phyloP scores from a whole-genome alignment of 2,888 invertebrate genomes.

The Plagodis dolabraria region DNA sequence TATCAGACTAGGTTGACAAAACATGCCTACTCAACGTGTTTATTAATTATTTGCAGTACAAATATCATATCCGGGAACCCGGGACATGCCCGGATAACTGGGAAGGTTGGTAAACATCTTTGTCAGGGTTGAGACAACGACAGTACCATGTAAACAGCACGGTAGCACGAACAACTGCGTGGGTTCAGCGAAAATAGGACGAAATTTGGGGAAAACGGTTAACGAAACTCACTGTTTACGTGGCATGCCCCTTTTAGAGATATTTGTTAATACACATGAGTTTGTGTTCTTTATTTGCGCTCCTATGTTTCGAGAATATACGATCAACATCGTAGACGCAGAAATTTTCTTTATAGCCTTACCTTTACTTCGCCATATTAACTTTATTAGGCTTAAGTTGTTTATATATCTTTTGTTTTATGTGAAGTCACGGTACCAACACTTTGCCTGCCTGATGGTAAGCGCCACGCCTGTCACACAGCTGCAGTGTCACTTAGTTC shows the following conservation, averaged over 20 bases:
- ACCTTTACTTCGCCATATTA: too few relatives aligned
- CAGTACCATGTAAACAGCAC: neutral
- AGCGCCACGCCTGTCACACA: too few relatives aligned
- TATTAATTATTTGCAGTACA: constrained; percentile 31
- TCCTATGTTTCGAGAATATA: neutral
- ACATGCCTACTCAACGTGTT: neutral
- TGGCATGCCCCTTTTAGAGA: constrained; percentile 9
- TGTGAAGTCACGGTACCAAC: too few relatives aligned
- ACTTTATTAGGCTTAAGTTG: too few relatives aligned
- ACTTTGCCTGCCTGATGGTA: too few relatives aligned
- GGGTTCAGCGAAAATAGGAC: constrained; percentile 9
- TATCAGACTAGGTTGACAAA: constrained; percentile 4
- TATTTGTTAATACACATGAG: neutral
- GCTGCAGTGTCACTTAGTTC: too few relatives aligned
- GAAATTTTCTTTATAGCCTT: too few relatives aligned
- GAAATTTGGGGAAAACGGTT: constrained; percentile 6
- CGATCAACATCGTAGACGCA: too few relatives aligned
- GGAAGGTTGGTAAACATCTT: constrained; percentile 23
- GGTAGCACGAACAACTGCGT: constrained; percentile 2
- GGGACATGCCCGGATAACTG: constrained; percentile 23
- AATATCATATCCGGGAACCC: constrained; percentile 21
- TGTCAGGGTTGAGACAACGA: constrained; percentile 13
- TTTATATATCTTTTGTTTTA: too few relatives aligned
- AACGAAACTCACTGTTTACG: constrained; percentile 9
- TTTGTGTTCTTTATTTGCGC: neutral